Evolutionary conservation across 2,888 invertebrate species (phyloP).

Genomic region (Drosophila ezoana): DNA sequence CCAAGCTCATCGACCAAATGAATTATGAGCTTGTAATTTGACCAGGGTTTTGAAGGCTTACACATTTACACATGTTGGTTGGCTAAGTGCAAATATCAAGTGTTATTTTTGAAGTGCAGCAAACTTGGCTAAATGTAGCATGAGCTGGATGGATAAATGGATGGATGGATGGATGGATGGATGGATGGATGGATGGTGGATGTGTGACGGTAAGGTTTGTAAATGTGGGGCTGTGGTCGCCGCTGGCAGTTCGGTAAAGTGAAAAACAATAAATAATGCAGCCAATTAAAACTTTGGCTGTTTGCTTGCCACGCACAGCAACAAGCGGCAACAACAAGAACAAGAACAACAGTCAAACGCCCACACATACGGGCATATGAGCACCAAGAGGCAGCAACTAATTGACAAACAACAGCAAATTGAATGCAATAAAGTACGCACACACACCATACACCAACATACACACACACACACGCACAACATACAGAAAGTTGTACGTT

Average conservation of each 20-base stretch:
- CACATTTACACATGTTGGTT: conserved; percentile 23
- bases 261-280: conserved; percentile 81
- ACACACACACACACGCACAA: neutral
- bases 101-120: conserved; percentile 59
- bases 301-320: conserved; percentile 64
- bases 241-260: conserved; percentile 69
- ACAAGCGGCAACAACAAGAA: conserved; percentile 33
- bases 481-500: conserved; percentile 17
- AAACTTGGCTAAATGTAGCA: conserved; percentile 13
- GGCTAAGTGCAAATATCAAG: conserved; percentile 58
- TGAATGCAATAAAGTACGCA: conserved; percentile 75
- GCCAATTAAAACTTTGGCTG: conserved; percentile 79
- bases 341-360: conserved; percentile 31
- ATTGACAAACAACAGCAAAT: conserved; percentile 79
- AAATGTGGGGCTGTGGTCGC: conserved; percentile 51
- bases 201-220: conserved; percentile 16
- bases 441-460: conserved; percentile 18
- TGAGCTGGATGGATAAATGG: neutral
- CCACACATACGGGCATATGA: conserved; percentile 30
- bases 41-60: conserved; percentile 46
- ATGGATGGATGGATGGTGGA: neutral
- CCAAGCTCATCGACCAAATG: neutral
- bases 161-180: neutral
- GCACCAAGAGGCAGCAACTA: conserved; percentile 57
- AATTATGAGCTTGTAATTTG: conserved; percentile 45